Base-by-base conservation (phyloP, 1,140 invertebrate species). In the Drosophila fuyamai region DNA sequence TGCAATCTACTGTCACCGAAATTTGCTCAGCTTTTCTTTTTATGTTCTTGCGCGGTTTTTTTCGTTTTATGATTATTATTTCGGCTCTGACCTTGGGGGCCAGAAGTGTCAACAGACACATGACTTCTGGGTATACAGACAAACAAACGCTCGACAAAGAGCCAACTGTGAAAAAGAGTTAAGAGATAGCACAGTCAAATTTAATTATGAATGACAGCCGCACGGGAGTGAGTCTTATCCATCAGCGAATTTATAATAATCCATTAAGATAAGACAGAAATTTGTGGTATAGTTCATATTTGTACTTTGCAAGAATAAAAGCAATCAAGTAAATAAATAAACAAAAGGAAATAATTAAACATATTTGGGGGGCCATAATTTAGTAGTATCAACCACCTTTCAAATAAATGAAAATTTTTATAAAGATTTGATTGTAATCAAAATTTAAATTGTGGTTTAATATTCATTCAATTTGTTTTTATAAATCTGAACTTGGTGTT, bases 1-100 rank as follows among this genome's bases (percentile, higher is more conserved):
- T 82, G 74, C 68, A 61, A 68, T 85, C 76, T 70, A 76, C 76
- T 80, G 81, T 68, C 81, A 76, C 79, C 66, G 74, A 76, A 74
- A 82, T 86, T 86, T 88, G 73, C 43, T 81, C 62, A 71, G 74
- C 74, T 72, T 86, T 59, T 44, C 29, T 68, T 71, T 75, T 71
- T 75, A 66, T 60, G 59, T 62, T 53, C 43, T 60, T 27, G 12
- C 50, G 53, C 65, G 41, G 63, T 38, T 48, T 46, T 79, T 47
- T 77, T 74, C 58, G 40, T 68, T 65, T 68, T 47, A 70, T 70
- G 47, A 66, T 70, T 70, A 57, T 66, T 71, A 55, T 66, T 77
- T 67, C 47, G 70, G 13, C 65, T 59, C 40, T 68, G 80, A 82
- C 82, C 83, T 86, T 86, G 82, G 74, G 57, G 59, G 38, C 62